Percentiles rank a stretch among this genome's conserved stretches.
Conservation (phyloP, 2,113 vertebrate genomes). For the Periophthalmus modestus region DNA sequence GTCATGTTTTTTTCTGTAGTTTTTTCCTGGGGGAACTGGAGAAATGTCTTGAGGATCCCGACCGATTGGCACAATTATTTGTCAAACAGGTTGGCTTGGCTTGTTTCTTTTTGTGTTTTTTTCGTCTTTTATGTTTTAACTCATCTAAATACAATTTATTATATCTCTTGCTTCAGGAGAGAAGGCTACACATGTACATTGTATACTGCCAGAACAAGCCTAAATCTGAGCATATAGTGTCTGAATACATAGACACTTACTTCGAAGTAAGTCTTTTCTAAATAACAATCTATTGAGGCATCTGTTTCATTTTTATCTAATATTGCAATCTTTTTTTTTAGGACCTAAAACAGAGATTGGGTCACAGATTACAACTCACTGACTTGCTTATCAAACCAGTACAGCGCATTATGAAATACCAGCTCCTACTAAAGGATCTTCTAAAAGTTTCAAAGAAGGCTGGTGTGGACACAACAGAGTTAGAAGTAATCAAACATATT, state of each 20-base stretch:
- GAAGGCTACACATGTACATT: slow-evolving; percentile 98
- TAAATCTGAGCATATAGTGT: slow-evolving; percentile 98
- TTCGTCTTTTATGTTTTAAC: background rate
- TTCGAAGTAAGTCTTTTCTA: slow-evolving; percentile 87
- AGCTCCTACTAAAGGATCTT: slow-evolving; percentile 97
- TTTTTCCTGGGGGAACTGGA: slow-evolving; percentile 97
- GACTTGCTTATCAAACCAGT: slow-evolving; percentile 97
- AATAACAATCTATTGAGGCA: background rate
- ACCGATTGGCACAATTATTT: slow-evolving; percentile 91
- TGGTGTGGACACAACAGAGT: slow-evolving; percentile 86
- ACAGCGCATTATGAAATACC: slow-evolving; percentile 98
- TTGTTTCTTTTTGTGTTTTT: background rate
- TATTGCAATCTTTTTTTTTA: slow-evolving; percentile 50
- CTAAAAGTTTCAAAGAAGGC: slow-evolving; percentile 94
- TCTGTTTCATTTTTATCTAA: background rate
- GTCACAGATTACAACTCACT: slow-evolving; percentile 93
- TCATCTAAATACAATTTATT: background rate
- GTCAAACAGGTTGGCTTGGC: slow-evolving; percentile 87
- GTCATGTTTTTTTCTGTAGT: slow-evolving; percentile 65
- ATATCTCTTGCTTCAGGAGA: slow-evolving; percentile 79
- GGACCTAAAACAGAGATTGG: slow-evolving; percentile 94
- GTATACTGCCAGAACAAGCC: slow-evolving; percentile 99
- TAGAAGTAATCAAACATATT: slow-evolving; percentile 85
- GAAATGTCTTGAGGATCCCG: slow-evolving; percentile 97
- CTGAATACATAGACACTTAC: slow-evolving; percentile 98